Percentiles rank a stretch among this genome's conserved stretches.
Conservation (phyloP, 1,140 invertebrate genomes). For the Cylas formicarius region DNA sequence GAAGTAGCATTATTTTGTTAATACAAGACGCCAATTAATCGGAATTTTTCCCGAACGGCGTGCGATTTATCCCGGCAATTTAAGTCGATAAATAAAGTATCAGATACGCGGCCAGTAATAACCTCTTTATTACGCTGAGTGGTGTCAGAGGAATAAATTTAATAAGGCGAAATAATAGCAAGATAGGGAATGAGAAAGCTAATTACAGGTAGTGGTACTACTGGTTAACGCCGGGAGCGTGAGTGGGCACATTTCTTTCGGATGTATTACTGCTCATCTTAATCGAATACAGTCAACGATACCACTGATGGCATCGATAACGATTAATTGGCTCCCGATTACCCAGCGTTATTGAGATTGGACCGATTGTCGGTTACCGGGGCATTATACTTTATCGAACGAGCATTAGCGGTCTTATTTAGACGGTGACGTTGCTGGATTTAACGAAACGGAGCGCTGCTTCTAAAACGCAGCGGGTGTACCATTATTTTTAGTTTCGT, state of each 20-base stretch:
- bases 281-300: conserved; percentile 34
- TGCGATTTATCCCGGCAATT: too few relatives aligned
- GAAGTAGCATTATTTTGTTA: too few relatives aligned
- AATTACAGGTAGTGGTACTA: conserved; percentile 32
- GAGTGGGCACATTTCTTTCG: conserved; percentile 30
- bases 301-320: conserved; percentile 32
- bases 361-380: conserved; percentile 17
- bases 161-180: conserved; percentile 23
- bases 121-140: conserved; percentile 18
- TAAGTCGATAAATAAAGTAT: conserved; percentile 13
- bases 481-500: conserved; percentile 13
- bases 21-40: too few relatives aligned
- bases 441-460: conserved; percentile 10
- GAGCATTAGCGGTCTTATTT: conserved; percentile 29
- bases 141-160: conserved; percentile 26
- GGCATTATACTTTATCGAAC: conserved; percentile 31
- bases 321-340: conserved; percentile 37
- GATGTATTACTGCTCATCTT: conserved; percentile 28
- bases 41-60: too few relatives aligned
- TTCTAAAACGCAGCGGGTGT: conserved; percentile 11
- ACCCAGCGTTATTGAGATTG: conserved; percentile 36
- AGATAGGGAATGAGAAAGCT: conserved; percentile 25
- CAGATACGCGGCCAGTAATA: conserved; percentile 13
- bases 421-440: conserved; percentile 25
- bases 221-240: conserved; percentile 30